These are phyloP conservation scores for Nasonia longicornis DNA, from an alignment of 1,140 invertebrate species.

Conservation along the genomic window DNA sequence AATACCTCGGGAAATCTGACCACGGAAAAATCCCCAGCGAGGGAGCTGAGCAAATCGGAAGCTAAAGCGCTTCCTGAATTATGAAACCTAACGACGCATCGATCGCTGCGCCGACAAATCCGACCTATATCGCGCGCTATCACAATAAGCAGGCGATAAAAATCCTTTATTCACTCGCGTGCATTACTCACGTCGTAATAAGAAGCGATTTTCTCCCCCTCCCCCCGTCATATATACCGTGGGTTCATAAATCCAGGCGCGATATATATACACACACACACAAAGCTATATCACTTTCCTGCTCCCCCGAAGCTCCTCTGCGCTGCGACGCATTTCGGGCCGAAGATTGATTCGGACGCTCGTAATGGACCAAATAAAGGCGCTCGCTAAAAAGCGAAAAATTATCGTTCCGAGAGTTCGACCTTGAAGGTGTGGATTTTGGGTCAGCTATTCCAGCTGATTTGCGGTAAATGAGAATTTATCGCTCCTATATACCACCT, in stretches of 20 bases:
- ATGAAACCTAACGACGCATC: conserved; percentile 20
- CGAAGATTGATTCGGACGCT: conserved; percentile 13
- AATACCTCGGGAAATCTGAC: background rate
- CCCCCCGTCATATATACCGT: background rate
- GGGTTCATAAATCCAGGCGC: background rate
- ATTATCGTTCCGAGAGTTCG: too few relatives aligned
- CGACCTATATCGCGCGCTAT: background rate
- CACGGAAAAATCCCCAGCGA: background rate
- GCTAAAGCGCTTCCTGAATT: background rate
- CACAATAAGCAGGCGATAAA: conserved; percentile 38
- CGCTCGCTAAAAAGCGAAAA: background rate
- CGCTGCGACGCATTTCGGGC: background rate
- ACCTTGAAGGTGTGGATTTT: background rate
- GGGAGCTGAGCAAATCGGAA: background rate
- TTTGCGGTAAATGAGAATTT: background rate
- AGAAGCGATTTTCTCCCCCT: conserved; percentile 18
- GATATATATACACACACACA: background rate
- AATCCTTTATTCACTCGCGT: conserved; percentile 30
- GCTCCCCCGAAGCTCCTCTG: background rate
- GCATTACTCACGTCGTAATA: conserved; percentile 13
- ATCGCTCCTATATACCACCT: too few relatives aligned
- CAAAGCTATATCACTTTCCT: background rate
- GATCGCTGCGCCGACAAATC: conserved; percentile 2
- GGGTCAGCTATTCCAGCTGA: too few relatives aligned
- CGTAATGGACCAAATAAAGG: background rate